Evolutionary conservation across 2,113 vertebrate species (phyloP).

Genomic region (Motacilla alba): DNA sequence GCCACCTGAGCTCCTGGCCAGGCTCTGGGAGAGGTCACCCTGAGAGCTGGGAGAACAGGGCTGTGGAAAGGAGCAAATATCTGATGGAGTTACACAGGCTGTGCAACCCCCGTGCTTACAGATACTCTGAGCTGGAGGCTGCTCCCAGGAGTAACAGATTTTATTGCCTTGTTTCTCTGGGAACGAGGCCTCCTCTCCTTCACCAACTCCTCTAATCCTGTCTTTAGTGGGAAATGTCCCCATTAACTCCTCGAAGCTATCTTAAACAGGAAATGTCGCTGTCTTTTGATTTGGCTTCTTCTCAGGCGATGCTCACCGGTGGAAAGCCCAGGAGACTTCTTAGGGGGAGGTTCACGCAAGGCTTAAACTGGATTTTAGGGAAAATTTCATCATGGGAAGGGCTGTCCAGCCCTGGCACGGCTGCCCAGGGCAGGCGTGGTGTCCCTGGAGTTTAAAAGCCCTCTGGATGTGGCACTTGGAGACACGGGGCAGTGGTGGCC

Average conservation of each 20-base stretch:
- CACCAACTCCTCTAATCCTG: too few relatives aligned
- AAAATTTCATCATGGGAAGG: rapidly evolving
- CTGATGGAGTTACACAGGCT: neutral
- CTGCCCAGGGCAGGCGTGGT: neutral
- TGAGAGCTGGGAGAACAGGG: neutral
- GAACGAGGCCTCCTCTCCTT: too few relatives aligned
- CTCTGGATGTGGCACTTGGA: neutral
- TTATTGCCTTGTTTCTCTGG: too few relatives aligned
- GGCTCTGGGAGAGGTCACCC: neutral
- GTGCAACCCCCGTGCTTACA: rapidly evolving
- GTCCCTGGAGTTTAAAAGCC: neutral
- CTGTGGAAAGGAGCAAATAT: rapidly evolving
- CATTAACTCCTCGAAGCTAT: too few relatives aligned
- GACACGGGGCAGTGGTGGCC: rapidly evolving
- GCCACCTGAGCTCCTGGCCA: neutral
- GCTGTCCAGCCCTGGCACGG: neutral
- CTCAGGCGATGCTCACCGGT: rapidly evolving
- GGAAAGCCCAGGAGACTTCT: neutral
- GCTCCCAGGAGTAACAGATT: neutral
- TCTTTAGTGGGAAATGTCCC: too few relatives aligned
- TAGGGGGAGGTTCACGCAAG: neutral
- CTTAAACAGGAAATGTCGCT: neutral
- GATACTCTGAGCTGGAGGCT: neutral
- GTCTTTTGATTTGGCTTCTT: neutral
- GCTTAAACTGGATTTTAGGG: neutral